Evolutionary conservation across 2,113 vertebrate species (phyloP), one percentile per base, ranked within the genome.

Genomic region (Podarcis cretensis): DNA sequence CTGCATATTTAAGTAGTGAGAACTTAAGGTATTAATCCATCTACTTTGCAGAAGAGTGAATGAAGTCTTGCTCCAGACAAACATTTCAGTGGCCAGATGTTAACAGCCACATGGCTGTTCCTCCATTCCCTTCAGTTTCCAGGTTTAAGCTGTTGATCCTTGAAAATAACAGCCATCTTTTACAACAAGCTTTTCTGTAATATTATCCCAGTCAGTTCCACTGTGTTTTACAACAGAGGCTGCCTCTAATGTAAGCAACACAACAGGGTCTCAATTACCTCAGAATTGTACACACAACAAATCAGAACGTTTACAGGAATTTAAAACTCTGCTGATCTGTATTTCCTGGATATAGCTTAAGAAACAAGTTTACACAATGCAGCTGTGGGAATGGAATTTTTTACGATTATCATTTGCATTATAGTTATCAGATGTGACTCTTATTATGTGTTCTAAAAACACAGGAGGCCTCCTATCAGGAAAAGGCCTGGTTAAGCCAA

Each of bases 1-100:
- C 87, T 85, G n/a, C 94, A 95, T 92, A 96, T 89, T 21, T 95
- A 87, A 91, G 85, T 37, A 66, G 82, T 95, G 95, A 97, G 92
- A 93, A 93, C 92, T 84, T 1, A 0, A 71, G 81, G 88, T 37
- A 14, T 94, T 91, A 37, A 87, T 95, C 91, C 92, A 95, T 89
- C 93, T 93, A 85, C 13, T 88, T 27, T 89, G 82, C 80, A 40
- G 68, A 23, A 66, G 80, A 90, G 89, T 85, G 90, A 91, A 92
- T 81, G 89, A 74, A 81, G 89, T 85, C 92, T 90, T 92, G 74
- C 78, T 96, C 95, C 93, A 95, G 83, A 77, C 74, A 94, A 95
- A 92, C 79, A 71, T 73, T 92, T 91, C 86, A 91, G 90, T 89
- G 89, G 94, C 94, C 94, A 94, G 90, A 94, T 93, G 90, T 89